phyloP scores from a whole-genome alignment of 2,888 invertebrate genomes.

The Patella depressa region DNA sequence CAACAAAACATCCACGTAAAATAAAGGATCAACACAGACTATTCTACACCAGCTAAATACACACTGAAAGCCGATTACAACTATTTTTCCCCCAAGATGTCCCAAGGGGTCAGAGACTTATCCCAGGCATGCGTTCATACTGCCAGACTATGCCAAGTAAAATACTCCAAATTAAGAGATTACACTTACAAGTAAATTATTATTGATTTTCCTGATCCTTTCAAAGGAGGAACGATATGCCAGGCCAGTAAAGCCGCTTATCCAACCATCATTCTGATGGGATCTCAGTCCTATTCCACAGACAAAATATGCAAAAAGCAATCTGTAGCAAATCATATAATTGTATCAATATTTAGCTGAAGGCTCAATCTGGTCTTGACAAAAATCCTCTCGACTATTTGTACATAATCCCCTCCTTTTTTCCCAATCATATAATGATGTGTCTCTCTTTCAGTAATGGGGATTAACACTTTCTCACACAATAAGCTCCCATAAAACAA shows the following conservation, averaged over 20 bases:
- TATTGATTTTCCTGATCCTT: slow-evolving; percentile 28
- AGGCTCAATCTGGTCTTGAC: slow-evolving; percentile 6
- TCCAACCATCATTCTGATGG: not conserved
- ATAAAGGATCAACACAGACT: too few species aligned
- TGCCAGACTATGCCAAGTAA: not conserved
- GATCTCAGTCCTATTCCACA: not conserved
- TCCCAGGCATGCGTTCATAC: not conserved
- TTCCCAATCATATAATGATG: not conserved
- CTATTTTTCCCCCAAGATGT: not conserved
- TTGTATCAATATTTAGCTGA: slow-evolving; percentile 29
- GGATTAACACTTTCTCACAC: not conserved
- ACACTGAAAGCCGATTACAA: slow-evolving; percentile 8
- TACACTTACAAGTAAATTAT: slow-evolving; percentile 30
- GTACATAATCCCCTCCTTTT: not conserved
- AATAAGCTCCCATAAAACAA: too few species aligned
- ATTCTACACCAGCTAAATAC: slow-evolving; percentile 5
- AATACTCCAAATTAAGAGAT: slow-evolving; percentile 36
- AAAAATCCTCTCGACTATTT: not conserved
- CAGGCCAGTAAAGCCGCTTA: not conserved
- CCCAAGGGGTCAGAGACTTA: not conserved
- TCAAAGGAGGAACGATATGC: slow-evolving; percentile 10
- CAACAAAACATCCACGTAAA: too few species aligned
- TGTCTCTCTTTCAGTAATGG: slow-evolving; percentile 4
- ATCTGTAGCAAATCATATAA: slow-evolving; percentile 24
- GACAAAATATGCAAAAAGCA: slow-evolving; percentile 23